Base-by-base conservation (phyloP, 53 echinoderm and acorn worm genomes). In the Paracentrotus lividus region DNA sequence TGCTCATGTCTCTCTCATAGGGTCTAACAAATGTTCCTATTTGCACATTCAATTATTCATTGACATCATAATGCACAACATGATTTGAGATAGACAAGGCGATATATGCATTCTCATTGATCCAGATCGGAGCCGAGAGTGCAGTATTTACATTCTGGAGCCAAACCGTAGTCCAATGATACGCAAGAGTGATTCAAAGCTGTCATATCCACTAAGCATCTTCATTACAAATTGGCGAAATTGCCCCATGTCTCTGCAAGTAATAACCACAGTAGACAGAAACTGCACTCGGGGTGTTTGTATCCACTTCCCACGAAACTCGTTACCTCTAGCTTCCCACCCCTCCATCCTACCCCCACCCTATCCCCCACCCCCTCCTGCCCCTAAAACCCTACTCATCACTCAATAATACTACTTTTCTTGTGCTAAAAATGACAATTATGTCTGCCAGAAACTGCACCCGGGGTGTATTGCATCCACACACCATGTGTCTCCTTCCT, bases 61-160 rank as follows among this genome's bases (percentile, higher is more conserved):
- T 72, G 72, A 72, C 40, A 72, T 72, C 40, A 72, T 32, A 72
- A 72, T 72, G 40, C 38, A 36, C 36, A 72, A 72, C 72, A 72
- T 72, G 27, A 72, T 40, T 6, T 40, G 72, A 13, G 5, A 72
- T 32, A 72, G 72, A 72, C 72, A 40, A 72, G 72, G 72, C 36
- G 40, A 72, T 36, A 72, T 3, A 36, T 72, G 72, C 72, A 38
- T 40, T 72, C 40, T 21, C 72, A 72, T 72, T 20, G 72, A 72
- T 72, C 72, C 21, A n/a, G 72, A 72, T 38, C 36, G 12, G 14
- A 72, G 72, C 72, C 38, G 36, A 40, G 72, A 72, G 72, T 72
- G 72, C 72, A 40, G 72, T 72, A 72, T 72, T 72, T 72, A 40
- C 72, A 72, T 36, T 72, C 40, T 72, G 72, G 72, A 72, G 72